Base-by-base conservation (phyloP, 2,888 invertebrate genomes). In the Rhingia campestris region DNA sequence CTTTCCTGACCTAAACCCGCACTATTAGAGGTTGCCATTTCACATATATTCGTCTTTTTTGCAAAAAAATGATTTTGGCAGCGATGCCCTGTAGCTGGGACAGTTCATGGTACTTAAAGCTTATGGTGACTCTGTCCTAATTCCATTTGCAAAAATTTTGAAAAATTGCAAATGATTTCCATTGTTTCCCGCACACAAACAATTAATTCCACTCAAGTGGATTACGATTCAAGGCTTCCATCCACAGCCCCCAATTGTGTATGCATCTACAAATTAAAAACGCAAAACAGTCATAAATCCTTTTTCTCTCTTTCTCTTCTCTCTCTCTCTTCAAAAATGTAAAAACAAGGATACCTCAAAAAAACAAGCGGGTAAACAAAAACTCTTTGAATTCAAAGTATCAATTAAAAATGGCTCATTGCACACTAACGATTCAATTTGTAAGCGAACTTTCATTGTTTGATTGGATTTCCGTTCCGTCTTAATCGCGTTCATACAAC, bases 331-430 rank as follows among this genome's bases (percentile, higher is more conserved):
- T 6, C 6, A 14, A 7, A 37, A 56, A 41, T 58, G 12, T 32
- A 14, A 43, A 32, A 77, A 37, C 58, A 63, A 45, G 14, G 56
- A 56, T 70, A 30, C 12, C 4, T 6, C 43, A 47, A 37, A 12
- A 0, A 45, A 0, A 51, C 5, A 51, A 51, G 10, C 32, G 7
- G 6, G 6, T 37, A 9, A 45, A 30, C 49, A 12, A 58, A 39
- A 33, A 54, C 1, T 9, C 37, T 41, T 45, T 32, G 35, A 67
- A 58, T 45, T 53, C 35, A 67, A 79, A 82, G 73, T 73, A 82
- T 80, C 80, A 84, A 84, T 84, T 84, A 75, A 84, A 70, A 80
- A 14, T 47, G 59, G 54, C 45, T 77, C 66, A 67, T 66, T 72
- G 76, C 66, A 72, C 61, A 54, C 47, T 53, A 67, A 56, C 74